Conservation (phyloP, 2,888 invertebrate species). For the Lithophane leautieri region DNA sequence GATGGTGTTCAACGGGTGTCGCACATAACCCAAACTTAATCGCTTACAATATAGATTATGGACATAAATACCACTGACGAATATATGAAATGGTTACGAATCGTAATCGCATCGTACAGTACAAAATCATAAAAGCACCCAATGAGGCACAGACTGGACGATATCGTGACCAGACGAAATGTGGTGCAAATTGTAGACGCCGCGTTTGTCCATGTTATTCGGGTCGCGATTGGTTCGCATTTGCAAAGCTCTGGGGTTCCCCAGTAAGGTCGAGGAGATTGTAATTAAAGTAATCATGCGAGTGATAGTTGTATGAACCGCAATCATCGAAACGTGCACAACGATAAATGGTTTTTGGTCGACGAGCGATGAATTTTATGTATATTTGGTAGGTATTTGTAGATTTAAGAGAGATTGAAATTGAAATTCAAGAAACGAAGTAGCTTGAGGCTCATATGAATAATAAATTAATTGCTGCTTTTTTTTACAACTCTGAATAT, state of each 20-base stretch:
- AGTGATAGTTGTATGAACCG: constrained; percentile 48
- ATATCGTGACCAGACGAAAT: constrained; percentile 72
- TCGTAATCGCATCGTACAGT: constrained; percentile 30
- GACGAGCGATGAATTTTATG: constrained; percentile 4
- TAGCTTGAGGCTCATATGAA: not conserved
- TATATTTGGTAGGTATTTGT: not conserved
- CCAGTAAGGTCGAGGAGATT: constrained; percentile 36
- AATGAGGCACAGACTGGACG: constrained; percentile 56
- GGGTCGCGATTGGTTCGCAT: constrained; percentile 38
- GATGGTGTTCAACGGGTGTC: not conserved
- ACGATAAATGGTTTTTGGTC: constrained; percentile 44
- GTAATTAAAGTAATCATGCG: constrained; percentile 53
- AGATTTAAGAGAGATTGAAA: constrained; percentile 15
- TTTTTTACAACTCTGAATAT: not conserved
- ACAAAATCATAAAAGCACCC: constrained; percentile 50
- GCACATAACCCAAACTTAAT: not conserved
- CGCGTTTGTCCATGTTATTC: constrained; percentile 61
- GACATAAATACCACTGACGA: not conserved
- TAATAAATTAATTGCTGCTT: not conserved
- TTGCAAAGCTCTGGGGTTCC: constrained; percentile 35
- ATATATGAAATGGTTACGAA: not conserved
- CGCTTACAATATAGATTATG: no score
- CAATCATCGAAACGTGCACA: constrained; percentile 52
- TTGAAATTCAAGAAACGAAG: not conserved
- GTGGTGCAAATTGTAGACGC: constrained; percentile 72